phyloP scores from a whole-genome alignment of 2,113 vertebrate genomes.

The Tachysurus vachellii region DNA sequence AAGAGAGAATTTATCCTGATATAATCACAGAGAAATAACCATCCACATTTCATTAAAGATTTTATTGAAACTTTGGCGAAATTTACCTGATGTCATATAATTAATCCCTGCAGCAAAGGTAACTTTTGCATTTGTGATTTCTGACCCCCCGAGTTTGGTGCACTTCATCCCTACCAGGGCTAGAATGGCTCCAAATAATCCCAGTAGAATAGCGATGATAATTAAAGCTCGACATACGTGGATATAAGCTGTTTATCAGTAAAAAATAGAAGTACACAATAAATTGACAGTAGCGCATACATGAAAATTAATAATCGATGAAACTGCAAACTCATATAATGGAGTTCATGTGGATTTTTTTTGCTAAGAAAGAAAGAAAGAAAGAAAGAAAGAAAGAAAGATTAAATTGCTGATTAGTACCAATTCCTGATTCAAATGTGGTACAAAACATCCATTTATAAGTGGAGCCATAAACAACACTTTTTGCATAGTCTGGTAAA shows the following conservation, averaged over 20 bases:
- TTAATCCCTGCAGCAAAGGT: conserved; percentile 88
- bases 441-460: background rate
- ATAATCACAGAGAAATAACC: background rate
- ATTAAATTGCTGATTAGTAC: background rate
- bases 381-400: too few species aligned
- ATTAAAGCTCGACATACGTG: conserved; percentile 92
- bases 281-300: background rate
- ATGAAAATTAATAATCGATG: background rate
- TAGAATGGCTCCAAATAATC: conserved; percentile 84
- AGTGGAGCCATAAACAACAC: background rate
- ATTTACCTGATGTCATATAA: conserved; percentile 86
- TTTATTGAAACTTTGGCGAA: background rate
- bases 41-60: background rate
- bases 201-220: conserved; percentile 85
- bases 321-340: background rate
- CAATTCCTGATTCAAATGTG: background rate
- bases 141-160: conserved; percentile 89
- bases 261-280: background rate
- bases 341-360: background rate
- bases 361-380: background rate
- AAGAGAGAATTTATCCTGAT: background rate
- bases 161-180: conserved; percentile 96
- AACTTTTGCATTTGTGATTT: conserved; percentile 85
- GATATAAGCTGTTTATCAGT: conserved; percentile 82
- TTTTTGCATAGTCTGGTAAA: background rate